Conservation (phyloP, 2,797 vertebrate genomes). For the Babyrousa celebensis region DNA sequence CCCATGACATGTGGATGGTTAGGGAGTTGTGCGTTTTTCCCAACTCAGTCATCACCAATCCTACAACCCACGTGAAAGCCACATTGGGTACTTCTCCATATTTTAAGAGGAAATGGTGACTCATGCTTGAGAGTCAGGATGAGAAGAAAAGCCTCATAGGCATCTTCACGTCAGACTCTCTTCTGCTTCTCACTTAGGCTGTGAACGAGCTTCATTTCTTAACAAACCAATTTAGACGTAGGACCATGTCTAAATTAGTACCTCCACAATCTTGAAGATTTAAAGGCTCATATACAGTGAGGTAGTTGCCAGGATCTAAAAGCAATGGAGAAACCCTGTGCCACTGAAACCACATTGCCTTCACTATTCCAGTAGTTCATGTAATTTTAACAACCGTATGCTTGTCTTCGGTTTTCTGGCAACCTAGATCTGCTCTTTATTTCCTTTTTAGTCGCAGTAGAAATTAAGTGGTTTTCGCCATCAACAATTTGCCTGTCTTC, state of each 20-base stretch:
- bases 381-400: constrained; percentile 69
- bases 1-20: neutral
- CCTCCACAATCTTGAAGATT: neutral
- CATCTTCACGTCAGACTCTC: neutral
- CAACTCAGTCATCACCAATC: constrained; percentile 8
- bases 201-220: constrained; percentile 7
- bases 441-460: constrained; percentile 66
- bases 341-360: neutral
- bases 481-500: constrained; percentile 11
- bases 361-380: constrained; percentile 4
- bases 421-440: constrained; percentile 46
- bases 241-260: constrained; percentile 21
- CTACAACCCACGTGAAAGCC: constrained; percentile 45
- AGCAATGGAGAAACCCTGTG: neutral
- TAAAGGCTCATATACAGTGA: neutral
- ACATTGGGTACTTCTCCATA: constrained; percentile 47
- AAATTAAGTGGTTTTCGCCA: constrained; percentile 71
- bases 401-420: constrained; percentile 70
- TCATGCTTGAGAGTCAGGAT: constrained; percentile 17
- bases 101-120: constrained; percentile 61
- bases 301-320: neutral
- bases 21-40: neutral
- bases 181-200: neutral
- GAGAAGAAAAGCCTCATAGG: constrained; percentile 32
- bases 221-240: neutral